These are phyloP conservation scores for Diadegma fenestrale DNA, from an alignment of 2,888 invertebrate genomes.

Conservation along the genomic window DNA sequence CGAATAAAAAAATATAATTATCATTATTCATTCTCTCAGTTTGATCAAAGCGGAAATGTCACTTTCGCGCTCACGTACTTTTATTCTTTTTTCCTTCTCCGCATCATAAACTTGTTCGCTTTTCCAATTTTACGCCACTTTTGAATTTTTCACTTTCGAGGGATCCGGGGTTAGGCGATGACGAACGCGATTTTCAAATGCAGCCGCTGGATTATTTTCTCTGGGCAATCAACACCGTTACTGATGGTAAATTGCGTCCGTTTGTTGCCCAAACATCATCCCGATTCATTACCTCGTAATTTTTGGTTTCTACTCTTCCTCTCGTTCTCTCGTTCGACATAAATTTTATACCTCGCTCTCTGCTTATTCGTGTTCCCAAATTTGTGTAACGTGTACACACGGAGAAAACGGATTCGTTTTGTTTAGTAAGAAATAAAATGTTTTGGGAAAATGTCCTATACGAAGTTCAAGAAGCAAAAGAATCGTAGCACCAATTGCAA, in stretches of 20 bases:
- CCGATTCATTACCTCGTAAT: conserved; percentile 16
- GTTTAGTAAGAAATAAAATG: too few relatives aligned
- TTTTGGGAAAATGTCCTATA: too few relatives aligned
- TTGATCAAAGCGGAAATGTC: not conserved
- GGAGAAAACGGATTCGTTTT: too few relatives aligned
- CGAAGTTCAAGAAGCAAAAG: too few relatives aligned
- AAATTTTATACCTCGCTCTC: not conserved
- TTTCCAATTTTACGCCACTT: not conserved
- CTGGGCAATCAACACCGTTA: conserved; percentile 5
- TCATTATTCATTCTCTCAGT: not conserved
- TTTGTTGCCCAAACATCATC: conserved; percentile 11
- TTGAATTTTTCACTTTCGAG: not conserved
- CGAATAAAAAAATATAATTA: not conserved
- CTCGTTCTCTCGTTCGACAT: not conserved
- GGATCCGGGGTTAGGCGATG: not conserved
- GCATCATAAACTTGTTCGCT: not conserved
- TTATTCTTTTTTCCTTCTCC: not conserved
- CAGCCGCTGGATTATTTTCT: not conserved
- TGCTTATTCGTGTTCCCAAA: not conserved
- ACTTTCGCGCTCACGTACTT: not conserved
- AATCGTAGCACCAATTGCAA: too few relatives aligned
- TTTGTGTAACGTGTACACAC: not conserved
- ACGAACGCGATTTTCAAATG: conserved; percentile 6
- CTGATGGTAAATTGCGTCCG: not conserved
- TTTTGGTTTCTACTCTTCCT: not conserved